Evolutionary conservation across 92 coral and sea anemone genomes (phyloP).

Genomic region (Galaxea fascicularis): DNA sequence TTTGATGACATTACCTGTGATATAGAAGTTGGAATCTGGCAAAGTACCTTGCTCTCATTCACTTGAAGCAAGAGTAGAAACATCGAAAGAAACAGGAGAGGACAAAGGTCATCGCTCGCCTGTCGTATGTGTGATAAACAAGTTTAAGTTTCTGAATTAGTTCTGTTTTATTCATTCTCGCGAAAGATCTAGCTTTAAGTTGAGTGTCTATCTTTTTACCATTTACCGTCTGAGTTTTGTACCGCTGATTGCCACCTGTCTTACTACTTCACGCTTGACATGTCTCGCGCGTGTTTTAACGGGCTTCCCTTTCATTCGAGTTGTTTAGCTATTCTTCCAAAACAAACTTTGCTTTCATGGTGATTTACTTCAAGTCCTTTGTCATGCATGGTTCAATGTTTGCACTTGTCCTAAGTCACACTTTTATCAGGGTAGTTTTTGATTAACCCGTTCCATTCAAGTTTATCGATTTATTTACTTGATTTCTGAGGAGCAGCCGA

Average conservation of each 20-base stretch:
- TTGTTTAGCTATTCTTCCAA: constrained; percentile 41
- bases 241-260: constrained; percentile 22
- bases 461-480: constrained; percentile 1
- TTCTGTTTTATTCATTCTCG: background rate
- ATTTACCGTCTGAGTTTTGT: background rate
- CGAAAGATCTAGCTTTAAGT: background rate
- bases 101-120: background rate
- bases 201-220: background rate
- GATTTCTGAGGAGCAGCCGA: background rate
- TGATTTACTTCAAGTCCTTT: constrained; percentile 22
- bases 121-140: background rate
- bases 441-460: constrained; percentile 28
- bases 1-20: background rate
- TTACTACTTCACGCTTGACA: constrained; percentile 28
- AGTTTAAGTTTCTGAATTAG: background rate
- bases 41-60: background rate
- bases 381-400: constrained; percentile 30
- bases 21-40: background rate
- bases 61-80: too few species aligned
- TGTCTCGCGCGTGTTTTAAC: background rate
- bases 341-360: constrained; percentile 24
- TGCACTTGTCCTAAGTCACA: constrained; percentile 27
- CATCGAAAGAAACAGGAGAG: background rate
- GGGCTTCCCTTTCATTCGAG: constrained; percentile 15
- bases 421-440: constrained; percentile 15